phyloP scores from a whole-genome alignment of 2,888 invertebrate genomes.

The Macrosoma leucophasiata region DNA sequence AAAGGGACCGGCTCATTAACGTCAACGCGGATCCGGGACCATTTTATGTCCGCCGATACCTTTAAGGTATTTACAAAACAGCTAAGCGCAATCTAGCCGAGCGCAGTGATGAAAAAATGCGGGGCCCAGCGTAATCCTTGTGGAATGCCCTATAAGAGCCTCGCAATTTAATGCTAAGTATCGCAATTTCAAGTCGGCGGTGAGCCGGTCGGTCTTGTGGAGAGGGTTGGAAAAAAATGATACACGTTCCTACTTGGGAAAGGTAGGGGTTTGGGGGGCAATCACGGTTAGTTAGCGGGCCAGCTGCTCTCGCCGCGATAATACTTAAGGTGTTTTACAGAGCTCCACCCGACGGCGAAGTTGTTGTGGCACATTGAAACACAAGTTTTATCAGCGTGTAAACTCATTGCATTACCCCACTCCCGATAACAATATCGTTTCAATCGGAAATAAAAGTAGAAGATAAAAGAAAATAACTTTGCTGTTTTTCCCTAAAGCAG shows the following conservation, averaged over 20 bases:
- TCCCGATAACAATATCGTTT: no score
- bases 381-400: constrained; percentile 31
- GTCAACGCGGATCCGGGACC: constrained; percentile 57
- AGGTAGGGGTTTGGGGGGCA: constrained; percentile 37
- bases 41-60: constrained; percentile 67
- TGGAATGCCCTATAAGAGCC: constrained; percentile 61
- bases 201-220: constrained; percentile 45
- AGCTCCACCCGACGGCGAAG: constrained; percentile 31
- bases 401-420: constrained; percentile 21
- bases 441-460: no score
- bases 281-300: constrained; percentile 60
- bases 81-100: constrained; percentile 56
- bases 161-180: constrained; percentile 72
- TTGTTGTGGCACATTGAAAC: constrained; percentile 35
- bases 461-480: no score
- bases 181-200: constrained; percentile 63
- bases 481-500: no score
- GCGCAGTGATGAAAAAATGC: constrained; percentile 54
- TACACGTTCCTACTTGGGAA: constrained; percentile 39
- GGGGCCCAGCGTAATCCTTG: constrained; percentile 53
- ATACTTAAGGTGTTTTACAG: constrained; percentile 52
- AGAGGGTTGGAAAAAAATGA: constrained; percentile 69
- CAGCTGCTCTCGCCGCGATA: constrained; percentile 54
- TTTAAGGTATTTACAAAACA: constrained; percentile 70
- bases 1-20: constrained; percentile 66